Conservation (phyloP, 2,888 invertebrate species). For the Cephus spinipes region DNA sequence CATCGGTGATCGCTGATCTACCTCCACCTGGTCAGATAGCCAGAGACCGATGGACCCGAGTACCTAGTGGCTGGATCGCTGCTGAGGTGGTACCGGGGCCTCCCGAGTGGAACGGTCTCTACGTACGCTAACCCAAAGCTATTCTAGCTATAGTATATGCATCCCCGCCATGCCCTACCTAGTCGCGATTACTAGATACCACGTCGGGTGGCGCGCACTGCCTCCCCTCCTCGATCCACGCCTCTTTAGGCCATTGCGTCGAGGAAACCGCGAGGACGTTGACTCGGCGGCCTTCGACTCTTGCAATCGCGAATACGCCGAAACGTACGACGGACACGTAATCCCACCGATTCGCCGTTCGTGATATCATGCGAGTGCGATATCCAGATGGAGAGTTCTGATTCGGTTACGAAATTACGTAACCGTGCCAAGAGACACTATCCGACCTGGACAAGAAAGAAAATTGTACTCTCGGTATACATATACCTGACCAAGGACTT, state of each 20-base stretch:
- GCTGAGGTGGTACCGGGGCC: not conserved
- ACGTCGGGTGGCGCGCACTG: slow-evolving; percentile 12
- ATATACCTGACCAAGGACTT: not conserved
- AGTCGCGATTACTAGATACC: not conserved
- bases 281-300: slow-evolving; percentile 55
- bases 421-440: not conserved
- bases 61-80: not conserved
- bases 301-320: slow-evolving; percentile 31
- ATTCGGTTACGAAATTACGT: not conserved
- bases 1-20: not conserved
- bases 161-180: not conserved
- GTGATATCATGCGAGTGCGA: not conserved
- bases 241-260: slow-evolving; percentile 22
- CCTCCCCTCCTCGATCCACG: slow-evolving; percentile 24
- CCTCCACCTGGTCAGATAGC: not conserved
- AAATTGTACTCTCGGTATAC: not conserved
- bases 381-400: not conserved
- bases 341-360: not conserved
- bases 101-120: not conserved
- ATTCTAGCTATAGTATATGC: not conserved
- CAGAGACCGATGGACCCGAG: not conserved
- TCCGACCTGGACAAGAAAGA: not conserved
- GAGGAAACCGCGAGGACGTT: slow-evolving; percentile 57
- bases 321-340: slow-evolving; percentile 7
- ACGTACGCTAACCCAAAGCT: not conserved